Evolutionary conservation across 2,888 invertebrate species (phyloP).

Genomic region (Synanthedon formicaeformis): DNA sequence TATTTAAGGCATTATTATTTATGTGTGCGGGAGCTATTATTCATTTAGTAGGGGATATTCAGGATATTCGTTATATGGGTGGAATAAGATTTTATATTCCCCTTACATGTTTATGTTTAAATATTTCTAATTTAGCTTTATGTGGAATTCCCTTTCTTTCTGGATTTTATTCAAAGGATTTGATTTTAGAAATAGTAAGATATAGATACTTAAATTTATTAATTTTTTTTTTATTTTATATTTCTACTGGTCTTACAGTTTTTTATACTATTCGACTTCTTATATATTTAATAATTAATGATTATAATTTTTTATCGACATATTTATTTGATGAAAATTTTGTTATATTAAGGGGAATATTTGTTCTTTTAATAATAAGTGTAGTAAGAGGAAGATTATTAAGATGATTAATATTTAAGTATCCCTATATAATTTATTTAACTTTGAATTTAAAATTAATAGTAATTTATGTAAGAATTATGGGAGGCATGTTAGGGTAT

Average conservation of each 20-base stretch:
- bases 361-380: conserved; percentile 60
- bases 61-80: conserved; percentile 77
- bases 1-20: conserved; percentile 83
- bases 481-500: conserved; percentile 48
- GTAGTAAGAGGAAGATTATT: conserved; percentile 66
- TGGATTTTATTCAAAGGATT: conserved; percentile 75
- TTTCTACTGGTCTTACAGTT: conserved; percentile 71
- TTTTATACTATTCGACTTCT: conserved; percentile 69
- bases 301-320: conserved; percentile 55
- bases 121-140: conserved; percentile 71
- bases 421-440: conserved; percentile 66
- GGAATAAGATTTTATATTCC: conserved; percentile 58
- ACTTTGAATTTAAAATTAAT: conserved; percentile 62
- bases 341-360: conserved; percentile 59
- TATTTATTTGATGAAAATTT: conserved; percentile 62
- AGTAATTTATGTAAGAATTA: conserved; percentile 58
- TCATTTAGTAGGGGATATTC: conserved; percentile 72
- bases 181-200: conserved; percentile 70
- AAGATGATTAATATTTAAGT: conserved; percentile 67
- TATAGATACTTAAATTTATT: conserved; percentile 65
- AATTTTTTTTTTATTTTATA: conserved; percentile 66
- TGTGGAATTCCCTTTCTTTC: conserved; percentile 75
- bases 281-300: conserved; percentile 64
- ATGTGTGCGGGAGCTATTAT: conserved; percentile 78
- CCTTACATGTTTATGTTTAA: conserved; percentile 65